phyloP scores from a whole-genome alignment of 2,888 invertebrate species.

The Timema podura region DNA sequence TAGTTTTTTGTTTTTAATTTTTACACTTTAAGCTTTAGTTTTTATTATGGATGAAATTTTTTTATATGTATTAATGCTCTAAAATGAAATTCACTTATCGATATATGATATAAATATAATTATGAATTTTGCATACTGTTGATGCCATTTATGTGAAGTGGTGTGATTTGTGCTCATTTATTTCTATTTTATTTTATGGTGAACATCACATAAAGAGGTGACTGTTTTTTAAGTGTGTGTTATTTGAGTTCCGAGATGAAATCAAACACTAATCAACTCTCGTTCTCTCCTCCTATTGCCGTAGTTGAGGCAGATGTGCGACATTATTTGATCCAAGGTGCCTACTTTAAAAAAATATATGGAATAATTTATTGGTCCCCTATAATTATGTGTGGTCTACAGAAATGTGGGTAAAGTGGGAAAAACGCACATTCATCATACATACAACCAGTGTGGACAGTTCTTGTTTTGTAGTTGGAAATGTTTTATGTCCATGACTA shows the following conservation, averaged over 20 bases:
- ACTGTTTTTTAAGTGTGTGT: slow-evolving; percentile 12
- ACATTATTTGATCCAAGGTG: slow-evolving; percentile 29
- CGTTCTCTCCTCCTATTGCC: slow-evolving; percentile 10
- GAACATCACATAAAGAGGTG: neutral
- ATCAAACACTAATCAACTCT: slow-evolving; percentile 5
- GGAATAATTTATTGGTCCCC: neutral
- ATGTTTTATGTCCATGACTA: no score
- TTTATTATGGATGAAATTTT: no score
- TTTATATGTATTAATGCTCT: no score
- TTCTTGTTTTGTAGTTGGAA: no score
- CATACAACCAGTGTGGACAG: slow-evolving; percentile 27
- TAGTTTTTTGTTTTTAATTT: slow-evolving; percentile 12
- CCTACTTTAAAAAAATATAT: slow-evolving; percentile 25
- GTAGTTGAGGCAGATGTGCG: slow-evolving; percentile 20
- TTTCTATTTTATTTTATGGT: slow-evolving; percentile 1
- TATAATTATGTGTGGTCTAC: slow-evolving; percentile 1
- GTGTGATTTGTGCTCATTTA: neutral
- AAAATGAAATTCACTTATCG: no score
- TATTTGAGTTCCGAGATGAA: neutral
- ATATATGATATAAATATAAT: no score
- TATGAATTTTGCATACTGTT: neutral
- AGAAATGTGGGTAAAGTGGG: slow-evolving; percentile 5
- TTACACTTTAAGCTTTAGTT: neutral
- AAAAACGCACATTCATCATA: slow-evolving; percentile 25
- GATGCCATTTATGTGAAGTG: slow-evolving; percentile 14